Conservation (phyloP, 2,113 vertebrate species). For the Hippoglossus stenolepis region DNA sequence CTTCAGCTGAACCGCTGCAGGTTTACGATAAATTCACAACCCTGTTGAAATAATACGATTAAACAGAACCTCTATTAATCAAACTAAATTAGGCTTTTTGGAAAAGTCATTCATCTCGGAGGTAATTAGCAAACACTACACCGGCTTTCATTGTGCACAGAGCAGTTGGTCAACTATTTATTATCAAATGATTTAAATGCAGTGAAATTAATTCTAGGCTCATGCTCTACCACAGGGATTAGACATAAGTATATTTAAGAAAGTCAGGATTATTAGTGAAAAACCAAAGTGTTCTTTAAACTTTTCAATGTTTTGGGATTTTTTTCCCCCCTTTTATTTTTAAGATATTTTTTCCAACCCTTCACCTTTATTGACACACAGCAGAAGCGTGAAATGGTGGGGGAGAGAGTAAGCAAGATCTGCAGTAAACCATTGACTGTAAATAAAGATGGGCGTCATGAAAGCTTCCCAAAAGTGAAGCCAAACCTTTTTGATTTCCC, state of each 20-base stretch:
- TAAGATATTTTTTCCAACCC: too few relatives aligned
- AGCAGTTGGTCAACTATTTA: conserved; percentile 32
- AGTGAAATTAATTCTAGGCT: conserved; percentile 15
- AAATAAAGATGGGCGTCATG: too few relatives aligned
- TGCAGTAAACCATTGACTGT: too few relatives aligned
- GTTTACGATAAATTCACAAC: conserved; percentile 1
- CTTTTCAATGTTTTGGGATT: neutral
- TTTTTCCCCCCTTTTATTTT: too few relatives aligned
- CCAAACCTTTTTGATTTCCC: too few relatives aligned
- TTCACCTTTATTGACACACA: too few relatives aligned
- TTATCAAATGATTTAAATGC: conserved; percentile 34
- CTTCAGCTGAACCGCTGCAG: conserved; percentile 7
- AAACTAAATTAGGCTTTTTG: conserved; percentile 35
- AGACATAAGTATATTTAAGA: too few relatives aligned
- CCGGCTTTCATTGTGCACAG: conserved; percentile 18
- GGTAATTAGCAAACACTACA: conserved; percentile 57
- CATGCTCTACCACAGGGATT: too few relatives aligned
- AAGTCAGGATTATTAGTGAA: too few relatives aligned
- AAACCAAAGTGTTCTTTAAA: conserved; percentile 1
- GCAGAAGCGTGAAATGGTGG: too few relatives aligned
- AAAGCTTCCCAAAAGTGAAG: too few relatives aligned
- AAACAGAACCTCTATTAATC: conserved; percentile 17
- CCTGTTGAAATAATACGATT: conserved; percentile 24
- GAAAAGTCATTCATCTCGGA: conserved; percentile 43
- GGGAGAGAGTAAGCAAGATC: too few relatives aligned